phyloP scores from a whole-genome alignment of 1,140 invertebrate species.

The Rhizoglyphus robini region DNA sequence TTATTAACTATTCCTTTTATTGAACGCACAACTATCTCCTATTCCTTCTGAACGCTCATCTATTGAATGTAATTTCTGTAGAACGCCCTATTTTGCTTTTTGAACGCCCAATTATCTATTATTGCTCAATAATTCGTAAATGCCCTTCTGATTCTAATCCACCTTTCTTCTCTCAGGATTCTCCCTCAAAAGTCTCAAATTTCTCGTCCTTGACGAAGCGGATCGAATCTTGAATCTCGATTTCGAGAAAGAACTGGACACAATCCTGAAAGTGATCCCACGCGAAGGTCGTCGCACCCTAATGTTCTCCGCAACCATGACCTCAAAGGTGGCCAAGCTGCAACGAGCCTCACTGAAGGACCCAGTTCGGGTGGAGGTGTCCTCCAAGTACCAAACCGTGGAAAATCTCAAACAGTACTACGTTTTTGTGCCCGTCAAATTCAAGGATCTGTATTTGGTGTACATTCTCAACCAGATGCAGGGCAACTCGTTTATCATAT shows the following conservation, averaged over 20 bases:
- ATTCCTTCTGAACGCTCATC: too few relatives aligned
- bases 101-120: too few relatives aligned
- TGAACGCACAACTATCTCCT: too few relatives aligned
- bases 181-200: conserved; percentile 70
- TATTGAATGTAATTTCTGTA: too few relatives aligned
- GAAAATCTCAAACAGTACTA: conserved; percentile 91
- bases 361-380: conserved; percentile 89
- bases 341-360: conserved; percentile 77
- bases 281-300: conserved; percentile 70
- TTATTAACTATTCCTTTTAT: too few relatives aligned
- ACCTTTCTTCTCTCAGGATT: too few relatives aligned
- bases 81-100: too few relatives aligned
- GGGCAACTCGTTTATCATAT: conserved; percentile 94
- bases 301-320: conserved; percentile 95
- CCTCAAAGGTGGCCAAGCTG: conserved; percentile 80
- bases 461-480: conserved; percentile 89
- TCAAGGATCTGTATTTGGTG: conserved; percentile 94
- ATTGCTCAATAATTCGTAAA: too few relatives aligned
- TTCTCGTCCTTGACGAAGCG: conserved; percentile 88
- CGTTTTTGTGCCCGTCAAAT: conserved; percentile 88
- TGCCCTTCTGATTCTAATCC: too few relatives aligned
- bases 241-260: conserved; percentile 89
- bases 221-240: conserved; percentile 91
- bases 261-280: conserved; percentile 82
- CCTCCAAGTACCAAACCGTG: conserved; percentile 93